A percentile compares a stretch with the other conserved stretches of the same genome.
phyloP scores from a whole-genome alignment of 2,113 vertebrate genomes.

The Gracilinanus agilis region DNA sequence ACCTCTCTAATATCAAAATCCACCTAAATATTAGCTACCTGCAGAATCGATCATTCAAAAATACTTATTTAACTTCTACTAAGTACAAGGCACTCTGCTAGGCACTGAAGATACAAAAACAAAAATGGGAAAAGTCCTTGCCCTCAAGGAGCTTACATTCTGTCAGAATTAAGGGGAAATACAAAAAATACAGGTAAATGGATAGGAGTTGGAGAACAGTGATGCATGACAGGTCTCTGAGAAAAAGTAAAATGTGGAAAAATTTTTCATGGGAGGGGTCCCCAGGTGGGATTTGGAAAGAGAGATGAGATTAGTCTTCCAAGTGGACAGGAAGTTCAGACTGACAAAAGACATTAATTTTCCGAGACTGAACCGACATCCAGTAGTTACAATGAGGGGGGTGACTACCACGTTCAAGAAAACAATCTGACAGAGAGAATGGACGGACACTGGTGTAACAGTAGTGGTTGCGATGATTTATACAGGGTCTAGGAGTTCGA shows the following conservation, averaged over 20 bases:
- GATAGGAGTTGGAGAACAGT: background rate
- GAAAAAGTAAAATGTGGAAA: background rate
- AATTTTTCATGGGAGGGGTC: background rate
- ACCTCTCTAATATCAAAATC: background rate
- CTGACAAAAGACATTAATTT: background rate
- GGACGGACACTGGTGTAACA: background rate
- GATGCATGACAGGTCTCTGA: background rate
- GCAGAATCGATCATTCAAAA: background rate
- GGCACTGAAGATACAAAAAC: background rate
- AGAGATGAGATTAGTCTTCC: background rate
- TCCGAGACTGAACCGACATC: background rate
- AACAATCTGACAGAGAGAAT: conserved; percentile 2
- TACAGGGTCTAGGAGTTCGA: background rate
- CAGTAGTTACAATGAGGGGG: background rate
- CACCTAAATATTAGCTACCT: background rate
- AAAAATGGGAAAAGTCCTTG: background rate
- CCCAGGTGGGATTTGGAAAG: background rate
- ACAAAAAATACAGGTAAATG: background rate
- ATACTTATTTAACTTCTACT: background rate
- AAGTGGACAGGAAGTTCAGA: background rate
- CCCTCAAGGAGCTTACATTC: background rate
- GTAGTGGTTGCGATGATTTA: background rate
- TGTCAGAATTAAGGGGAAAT: background rate
- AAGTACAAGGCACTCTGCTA: background rate
- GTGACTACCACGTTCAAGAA: background rate